Base-by-base conservation (phyloP, 64 coral and sea anemone genomes). In the Hydrozoanthus tunicans region DNA sequence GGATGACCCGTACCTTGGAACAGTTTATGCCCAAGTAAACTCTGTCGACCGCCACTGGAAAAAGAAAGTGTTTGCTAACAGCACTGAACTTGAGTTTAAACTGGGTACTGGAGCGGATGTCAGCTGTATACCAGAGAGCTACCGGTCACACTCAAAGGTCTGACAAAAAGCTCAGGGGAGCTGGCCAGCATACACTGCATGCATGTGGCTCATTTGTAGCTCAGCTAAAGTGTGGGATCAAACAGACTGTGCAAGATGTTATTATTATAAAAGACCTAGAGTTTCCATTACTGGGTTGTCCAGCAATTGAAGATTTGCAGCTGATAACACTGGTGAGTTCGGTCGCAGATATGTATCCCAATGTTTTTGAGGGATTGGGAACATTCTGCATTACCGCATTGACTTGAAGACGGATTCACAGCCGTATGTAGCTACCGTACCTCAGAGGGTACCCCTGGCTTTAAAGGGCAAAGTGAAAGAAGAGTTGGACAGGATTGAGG, bases 71-170 rank as follows among this genome's bases (percentile, higher is more conserved):
- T n/a, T 53, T 65, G 51, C 66, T 32, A 93, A 93, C 27, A 62
- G 73, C 8, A 71, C 26, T 1, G 51, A 86, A 64, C 52, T 93
- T 57, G 52, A 72, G 61, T 78, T 92, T 65, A 92, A 92, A 62
- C 1, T 93, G 12, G 81, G 86, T 75, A 86, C 73, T 0, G 81
- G 82, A 55, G 82, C 82, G 5, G 74, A 93, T 88, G 91, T 93
- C 6, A 93, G 62, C 27, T 63, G 64, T 6, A 59, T 91, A 69
- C 81, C 81, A 5, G 27, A 51, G 59, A 72, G 25, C 20, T 58
- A 72, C 90, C 65, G 53, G 73, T 60, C 56, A 62, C 60, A 52
- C 83, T 25, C 4, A 70, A 10, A 70, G 58, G 66, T 57, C 83
- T 56, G n/a, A 63, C 79, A 92, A 85, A 56, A 85, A 56, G 63